Conservation (phyloP, 2,797 vertebrate species). For the Menidia menidia region DNA sequence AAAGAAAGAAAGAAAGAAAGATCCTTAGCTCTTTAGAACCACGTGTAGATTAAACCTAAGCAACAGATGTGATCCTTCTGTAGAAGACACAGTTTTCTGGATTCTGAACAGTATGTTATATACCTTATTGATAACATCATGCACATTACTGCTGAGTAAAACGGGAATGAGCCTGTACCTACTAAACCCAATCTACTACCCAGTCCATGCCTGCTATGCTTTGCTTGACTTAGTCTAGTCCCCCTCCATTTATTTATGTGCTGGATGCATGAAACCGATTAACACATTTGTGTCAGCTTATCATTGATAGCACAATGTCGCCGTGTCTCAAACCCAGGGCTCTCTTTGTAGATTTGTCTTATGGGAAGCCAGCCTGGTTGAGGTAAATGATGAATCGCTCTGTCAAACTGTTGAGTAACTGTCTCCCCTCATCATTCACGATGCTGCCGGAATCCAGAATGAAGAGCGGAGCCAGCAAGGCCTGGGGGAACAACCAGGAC, state of each 20-base stretch:
- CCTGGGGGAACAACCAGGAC: conserved; percentile 98
- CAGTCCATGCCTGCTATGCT: conserved; percentile 77
- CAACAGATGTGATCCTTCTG: conserved; percentile 4
- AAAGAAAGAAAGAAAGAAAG: neutral
- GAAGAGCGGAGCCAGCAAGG: conserved; percentile 96
- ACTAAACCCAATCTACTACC: conserved; percentile 51
- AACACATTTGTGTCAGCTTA: conserved; percentile 64
- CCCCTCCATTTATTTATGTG: conserved; percentile 73
- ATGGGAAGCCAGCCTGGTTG: conserved; percentile 55
- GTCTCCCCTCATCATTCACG: conserved; percentile 42
- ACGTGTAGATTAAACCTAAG: conserved; percentile 32
- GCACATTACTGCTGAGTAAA: conserved; percentile 46
- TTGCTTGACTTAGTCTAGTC: conserved; percentile 80
- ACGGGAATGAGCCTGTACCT: conserved; percentile 53
- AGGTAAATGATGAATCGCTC: conserved; percentile 20
- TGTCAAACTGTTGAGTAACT: conserved; percentile 48
- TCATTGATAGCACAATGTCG: conserved; percentile 22
- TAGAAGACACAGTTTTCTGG: conserved; percentile 50
- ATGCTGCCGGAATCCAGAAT: conserved; percentile 84
- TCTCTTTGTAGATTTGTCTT: conserved; percentile 54
- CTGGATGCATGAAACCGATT: conserved; percentile 75
- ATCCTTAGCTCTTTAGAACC: conserved; percentile 35
- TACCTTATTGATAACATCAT: conserved; percentile 68
- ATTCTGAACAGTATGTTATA: conserved; percentile 70
- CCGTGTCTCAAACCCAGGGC: conserved; percentile 59